Percentiles rank a stretch among this genome's conserved stretches.
Conservation (phyloP, 1,140 invertebrate genomes). For the Anastrepha ludens region DNA sequence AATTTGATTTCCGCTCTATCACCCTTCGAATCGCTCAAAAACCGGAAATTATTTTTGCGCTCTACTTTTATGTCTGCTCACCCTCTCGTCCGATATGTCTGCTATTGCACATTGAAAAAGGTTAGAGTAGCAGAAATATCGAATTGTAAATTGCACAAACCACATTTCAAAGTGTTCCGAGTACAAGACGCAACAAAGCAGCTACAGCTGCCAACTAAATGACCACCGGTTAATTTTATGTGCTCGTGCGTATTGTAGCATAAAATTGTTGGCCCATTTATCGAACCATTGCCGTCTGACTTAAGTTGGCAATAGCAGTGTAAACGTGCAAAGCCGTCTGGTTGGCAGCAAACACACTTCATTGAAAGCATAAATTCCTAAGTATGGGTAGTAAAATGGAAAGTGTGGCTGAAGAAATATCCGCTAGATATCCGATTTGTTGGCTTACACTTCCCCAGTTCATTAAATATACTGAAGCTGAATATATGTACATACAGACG, state of each 20-base stretch:
- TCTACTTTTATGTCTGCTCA: background rate
- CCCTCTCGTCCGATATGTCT: background rate
- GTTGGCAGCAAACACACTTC: background rate
- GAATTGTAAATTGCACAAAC: slow-evolving; percentile 47
- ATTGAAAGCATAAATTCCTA: background rate
- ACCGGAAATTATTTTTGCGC: slow-evolving; percentile 50
- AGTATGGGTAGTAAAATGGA: background rate
- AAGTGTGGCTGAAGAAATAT: background rate
- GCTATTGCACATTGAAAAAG: background rate
- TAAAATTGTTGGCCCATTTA: slow-evolving; percentile 38
- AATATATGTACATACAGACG: too few relatives aligned
- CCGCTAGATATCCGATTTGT: slow-evolving; percentile 44
- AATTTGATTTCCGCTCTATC: slow-evolving; percentile 54
- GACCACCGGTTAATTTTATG: slow-evolving; percentile 35
- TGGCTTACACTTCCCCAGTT: slow-evolving; percentile 37
- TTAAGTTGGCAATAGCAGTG: slow-evolving; percentile 8
- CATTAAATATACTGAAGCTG: slow-evolving; percentile 11
- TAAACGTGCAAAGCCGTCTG: background rate
- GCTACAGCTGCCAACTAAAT: background rate
- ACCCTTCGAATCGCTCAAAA: slow-evolving; percentile 47
- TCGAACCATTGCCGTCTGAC: slow-evolving; percentile 4
- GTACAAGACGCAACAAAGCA: background rate
- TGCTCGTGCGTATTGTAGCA: slow-evolving; percentile 23
- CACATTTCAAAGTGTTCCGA: slow-evolving; percentile 6
- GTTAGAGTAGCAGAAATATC: background rate